Evolutionary conservation across 2,113 vertebrate genomes (phyloP).

Genomic region (Epinephelus fuscoguttatus): DNA sequence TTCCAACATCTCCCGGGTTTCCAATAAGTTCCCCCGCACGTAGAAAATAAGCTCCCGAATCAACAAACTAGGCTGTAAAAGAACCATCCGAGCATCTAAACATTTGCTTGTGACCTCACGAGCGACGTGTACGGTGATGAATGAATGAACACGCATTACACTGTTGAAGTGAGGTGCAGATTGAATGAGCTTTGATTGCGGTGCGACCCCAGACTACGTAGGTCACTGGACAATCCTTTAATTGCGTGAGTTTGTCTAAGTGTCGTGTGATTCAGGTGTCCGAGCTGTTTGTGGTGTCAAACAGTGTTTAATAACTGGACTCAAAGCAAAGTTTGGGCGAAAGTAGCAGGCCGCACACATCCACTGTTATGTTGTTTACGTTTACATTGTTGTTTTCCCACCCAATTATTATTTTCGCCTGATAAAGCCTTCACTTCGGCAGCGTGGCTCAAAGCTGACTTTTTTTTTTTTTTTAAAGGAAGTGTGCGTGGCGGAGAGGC

Average conservation of each 20-base stretch:
- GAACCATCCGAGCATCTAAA: neutral
- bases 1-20: neutral
- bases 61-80: conserved; percentile 3
- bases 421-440: conserved; percentile 59
- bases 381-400: conserved; percentile 57
- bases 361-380: conserved; percentile 14
- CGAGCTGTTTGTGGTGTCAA: neutral
- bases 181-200: conserved; percentile 46
- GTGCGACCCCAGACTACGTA: conserved; percentile 29
- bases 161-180: conserved; percentile 52
- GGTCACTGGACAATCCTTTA: conserved; percentile 69
- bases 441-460: conserved; percentile 61
- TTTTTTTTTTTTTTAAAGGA: conserved; percentile 36
- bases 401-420: conserved; percentile 53
- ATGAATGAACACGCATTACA: conserved; percentile 49
- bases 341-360: neutral
- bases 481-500: conserved; percentile 18
- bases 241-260: conserved; percentile 36
- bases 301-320: conserved; percentile 19
- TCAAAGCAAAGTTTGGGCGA: conserved; percentile 27
- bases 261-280: conserved; percentile 30
- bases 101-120: neutral
- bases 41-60: neutral
- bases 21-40: neutral
- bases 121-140: neutral